Percentiles rank a stretch among this genome's conserved stretches.
Conservation (phyloP, 2,113 vertebrate species). For the Ochotona princeps region DNA sequence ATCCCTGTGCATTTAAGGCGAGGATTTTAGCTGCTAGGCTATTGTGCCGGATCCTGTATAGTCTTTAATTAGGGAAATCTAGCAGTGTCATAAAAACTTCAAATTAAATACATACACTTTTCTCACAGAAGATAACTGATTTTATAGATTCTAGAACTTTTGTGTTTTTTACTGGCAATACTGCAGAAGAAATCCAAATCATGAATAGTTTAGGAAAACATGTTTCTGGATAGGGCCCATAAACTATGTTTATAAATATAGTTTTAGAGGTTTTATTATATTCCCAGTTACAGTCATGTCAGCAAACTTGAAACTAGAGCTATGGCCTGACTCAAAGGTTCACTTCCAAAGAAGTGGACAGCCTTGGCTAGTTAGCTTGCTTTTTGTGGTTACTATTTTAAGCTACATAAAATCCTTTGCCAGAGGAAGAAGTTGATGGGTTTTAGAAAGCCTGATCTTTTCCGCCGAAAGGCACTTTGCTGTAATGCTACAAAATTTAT, state of each 20-base stretch:
- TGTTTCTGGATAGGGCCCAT: background rate
- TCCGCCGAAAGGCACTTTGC: constrained; percentile 65
- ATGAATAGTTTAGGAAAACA: background rate
- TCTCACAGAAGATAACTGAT: background rate
- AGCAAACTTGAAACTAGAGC: constrained; percentile 48
- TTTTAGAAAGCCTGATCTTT: constrained; percentile 59
- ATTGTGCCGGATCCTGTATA: too few species aligned
- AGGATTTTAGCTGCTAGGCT: too few species aligned
- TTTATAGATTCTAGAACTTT: background rate
- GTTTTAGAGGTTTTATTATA: constrained; percentile 46
- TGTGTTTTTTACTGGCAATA: background rate
- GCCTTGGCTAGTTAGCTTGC: constrained; percentile 25
- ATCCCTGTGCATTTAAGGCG: too few species aligned
- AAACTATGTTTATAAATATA: constrained; percentile 13
- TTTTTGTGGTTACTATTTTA: constrained; percentile 68
- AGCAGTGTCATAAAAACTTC: background rate
- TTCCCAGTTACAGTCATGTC: background rate
- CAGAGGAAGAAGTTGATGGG: constrained; percentile 50
- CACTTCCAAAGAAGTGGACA: constrained; percentile 43
- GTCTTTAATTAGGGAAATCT: background rate
- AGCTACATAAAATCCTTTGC: constrained; percentile 47
- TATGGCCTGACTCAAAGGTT: constrained; percentile 8
- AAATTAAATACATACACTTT: background rate
- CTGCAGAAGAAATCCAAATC: background rate
- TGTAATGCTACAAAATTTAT: constrained; percentile 56